Base-by-base conservation (phyloP, 2,888 invertebrate species). In the Rhingia campestris region DNA sequence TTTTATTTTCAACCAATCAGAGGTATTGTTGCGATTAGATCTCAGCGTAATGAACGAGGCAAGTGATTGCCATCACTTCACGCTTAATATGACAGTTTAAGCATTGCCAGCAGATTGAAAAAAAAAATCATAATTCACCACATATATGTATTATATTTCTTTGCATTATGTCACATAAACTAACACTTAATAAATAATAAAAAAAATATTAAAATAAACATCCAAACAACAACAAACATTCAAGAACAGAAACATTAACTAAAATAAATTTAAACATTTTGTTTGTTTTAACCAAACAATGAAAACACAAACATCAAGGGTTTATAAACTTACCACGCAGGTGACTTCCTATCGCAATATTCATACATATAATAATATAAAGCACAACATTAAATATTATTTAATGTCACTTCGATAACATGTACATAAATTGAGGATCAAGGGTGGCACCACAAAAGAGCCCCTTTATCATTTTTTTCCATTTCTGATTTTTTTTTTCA, bases 301-400 rank as follows among this genome's bases (percentile, higher is more conserved):
- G 64, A 43, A 64, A 69, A 59, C 22, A 45, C 10, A 53, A 47
- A 81, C 69, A 51, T 64, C 35, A 9, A 63, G 54, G 43, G 54
- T 22, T 67, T 49, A 33, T 80, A 1, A 70, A 84, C 84, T 84
- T 84, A 84, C 84, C 84, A 70, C 80, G 80, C 45, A 75, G 79
- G 80, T 74, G 84, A 80, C 84, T 80, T 84, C 84, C 84, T 84
- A 84, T 84, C 84, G 84, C 80, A 84, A 80, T 70, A 84, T 80
- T 84, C 84, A 84, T 84, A 84, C 84, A 84, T 80, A 84, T 80
- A 84, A 80, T 80, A 84, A 84, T 84, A 84, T 80, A 84, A 84
- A 84, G 79, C 70, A 80, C 84, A 84, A 80, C 73, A 80, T 84
- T 84, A 80, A 84, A 74, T 80, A 59, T 75, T 84, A 80, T 84